These are phyloP conservation scores for Oligia fasciuncula DNA, from an alignment of 2,888 invertebrate species.

Conservation along the genomic window DNA sequence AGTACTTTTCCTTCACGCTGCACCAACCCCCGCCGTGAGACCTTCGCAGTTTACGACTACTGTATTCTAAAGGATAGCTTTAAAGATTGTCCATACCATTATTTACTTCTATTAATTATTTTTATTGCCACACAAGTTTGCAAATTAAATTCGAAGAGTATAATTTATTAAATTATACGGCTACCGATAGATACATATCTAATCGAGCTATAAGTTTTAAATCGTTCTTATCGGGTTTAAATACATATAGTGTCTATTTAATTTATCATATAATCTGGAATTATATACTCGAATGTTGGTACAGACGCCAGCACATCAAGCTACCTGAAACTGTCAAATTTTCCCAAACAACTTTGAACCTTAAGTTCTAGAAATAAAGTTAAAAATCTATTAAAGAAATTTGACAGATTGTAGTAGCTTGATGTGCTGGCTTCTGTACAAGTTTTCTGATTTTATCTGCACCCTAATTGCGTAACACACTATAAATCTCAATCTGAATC, in stretches of 20 bases:
- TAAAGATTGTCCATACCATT: conserved; percentile 4
- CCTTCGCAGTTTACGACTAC: conserved; percentile 30
- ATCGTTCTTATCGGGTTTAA: conserved; percentile 16
- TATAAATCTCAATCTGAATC: neutral
- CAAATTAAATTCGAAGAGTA: conserved; percentile 23
- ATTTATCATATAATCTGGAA: conserved; percentile 27
- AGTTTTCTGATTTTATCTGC: conserved; percentile 4
- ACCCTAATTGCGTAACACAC: neutral
- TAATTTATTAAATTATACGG: conserved; percentile 35
- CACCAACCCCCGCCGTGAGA: conserved; percentile 49
- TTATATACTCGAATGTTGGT: neutral
- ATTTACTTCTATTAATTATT: conserved; percentile 30
- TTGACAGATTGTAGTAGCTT: too few species aligned
- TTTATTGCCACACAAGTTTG: conserved; percentile 34
- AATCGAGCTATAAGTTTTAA: conserved; percentile 38
- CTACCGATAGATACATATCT: conserved; percentile 41
- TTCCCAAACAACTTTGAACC: too few species aligned
- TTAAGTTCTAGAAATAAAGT: too few species aligned
- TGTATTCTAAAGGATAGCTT: conserved; percentile 17
- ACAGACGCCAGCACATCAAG: too few species aligned
- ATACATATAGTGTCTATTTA: conserved; percentile 8
- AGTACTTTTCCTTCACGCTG: conserved; percentile 62
- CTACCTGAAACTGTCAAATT: too few species aligned
- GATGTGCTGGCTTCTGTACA: neutral
- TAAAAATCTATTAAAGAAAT: too few species aligned